These are phyloP conservation scores for Aeoliscus strigatus DNA, from an alignment of 2,797 vertebrate genomes.

Conservation along the genomic window DNA sequence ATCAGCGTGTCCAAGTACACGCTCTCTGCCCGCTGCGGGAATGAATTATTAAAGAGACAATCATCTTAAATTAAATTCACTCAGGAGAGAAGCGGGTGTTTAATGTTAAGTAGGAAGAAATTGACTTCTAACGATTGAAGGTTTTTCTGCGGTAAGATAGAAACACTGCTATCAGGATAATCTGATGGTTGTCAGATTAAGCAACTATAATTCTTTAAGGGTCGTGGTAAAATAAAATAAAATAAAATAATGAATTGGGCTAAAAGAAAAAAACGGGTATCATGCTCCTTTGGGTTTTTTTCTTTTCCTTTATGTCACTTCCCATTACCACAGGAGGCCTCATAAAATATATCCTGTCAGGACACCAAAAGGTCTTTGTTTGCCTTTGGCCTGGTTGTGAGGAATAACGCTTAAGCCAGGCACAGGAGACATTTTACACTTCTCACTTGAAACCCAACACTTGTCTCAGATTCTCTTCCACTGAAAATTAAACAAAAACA, in stretches of 20 bases:
- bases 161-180: slow-evolving; percentile 5
- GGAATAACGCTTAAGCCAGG: slow-evolving; percentile 33
- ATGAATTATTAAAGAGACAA: slow-evolving; percentile 59
- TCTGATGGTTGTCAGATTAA: neutral
- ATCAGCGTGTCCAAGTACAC: slow-evolving; percentile 3
- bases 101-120: slow-evolving; percentile 43
- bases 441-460: slow-evolving; percentile 40
- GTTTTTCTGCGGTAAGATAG: slow-evolving; percentile 22
- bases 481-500: neutral
- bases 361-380: slow-evolving; percentile 67
- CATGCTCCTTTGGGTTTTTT: slow-evolving; percentile 35
- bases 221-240: too few species aligned
- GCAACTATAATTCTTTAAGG: neutral
- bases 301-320: slow-evolving; percentile 48
- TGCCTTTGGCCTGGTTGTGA: slow-evolving; percentile 45
- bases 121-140: slow-evolving; percentile 16
- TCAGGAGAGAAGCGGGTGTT: slow-evolving; percentile 24
- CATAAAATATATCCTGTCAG: slow-evolving; percentile 61
- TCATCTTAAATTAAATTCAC: slow-evolving; percentile 55
- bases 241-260: slow-evolving; percentile 30
- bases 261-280: slow-evolving; percentile 64
- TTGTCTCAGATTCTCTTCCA: slow-evolving; percentile 8
- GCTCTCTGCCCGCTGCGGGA: slow-evolving; percentile 1
- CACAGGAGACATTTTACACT: slow-evolving; percentile 24
- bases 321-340: slow-evolving; percentile 50